These are phyloP conservation scores for Scaptomyza hsui DNA, from an alignment of 1,140 invertebrate genomes.

Conservation along the genomic window DNA sequence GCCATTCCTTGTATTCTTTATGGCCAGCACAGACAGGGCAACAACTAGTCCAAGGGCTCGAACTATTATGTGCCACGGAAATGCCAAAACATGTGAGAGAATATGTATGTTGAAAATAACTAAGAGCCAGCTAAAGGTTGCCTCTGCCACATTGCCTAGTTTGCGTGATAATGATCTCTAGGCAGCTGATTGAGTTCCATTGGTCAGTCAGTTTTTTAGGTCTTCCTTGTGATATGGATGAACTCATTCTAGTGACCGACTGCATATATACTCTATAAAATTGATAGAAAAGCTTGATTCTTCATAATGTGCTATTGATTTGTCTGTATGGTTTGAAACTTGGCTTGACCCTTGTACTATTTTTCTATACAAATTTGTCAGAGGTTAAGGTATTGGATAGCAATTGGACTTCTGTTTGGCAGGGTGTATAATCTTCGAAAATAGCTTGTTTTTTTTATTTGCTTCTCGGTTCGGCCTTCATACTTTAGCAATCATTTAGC, in stretches of 20 bases:
- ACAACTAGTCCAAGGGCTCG: neutral
- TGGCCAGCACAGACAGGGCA: neutral
- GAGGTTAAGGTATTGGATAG: no score
- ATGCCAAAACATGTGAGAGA: neutral
- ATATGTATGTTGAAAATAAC: neutral
- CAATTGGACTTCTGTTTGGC: no score
- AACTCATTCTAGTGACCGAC: neutral
- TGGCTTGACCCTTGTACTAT: no score
- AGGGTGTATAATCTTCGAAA: no score
- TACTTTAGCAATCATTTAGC: conserved; percentile 61
- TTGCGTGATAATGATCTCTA: conserved; percentile 12
- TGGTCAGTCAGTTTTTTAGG: conserved; percentile 1
- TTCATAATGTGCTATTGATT: no score
- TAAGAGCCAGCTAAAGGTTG: neutral
- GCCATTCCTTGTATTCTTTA: conserved; percentile 15
- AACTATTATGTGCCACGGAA: neutral
- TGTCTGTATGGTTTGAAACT: no score
- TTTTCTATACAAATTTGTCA: no score
- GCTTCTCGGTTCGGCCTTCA: neutral
- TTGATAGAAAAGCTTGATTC: no score
- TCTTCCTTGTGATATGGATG: neutral
- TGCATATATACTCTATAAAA: no score
- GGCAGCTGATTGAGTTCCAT: conserved; percentile 28
- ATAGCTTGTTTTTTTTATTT: neutral
- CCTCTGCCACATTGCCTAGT: neutral